phyloP scores from a whole-genome alignment of 2,797 vertebrate genomes.

The Mormyrops attenuatus region DNA sequence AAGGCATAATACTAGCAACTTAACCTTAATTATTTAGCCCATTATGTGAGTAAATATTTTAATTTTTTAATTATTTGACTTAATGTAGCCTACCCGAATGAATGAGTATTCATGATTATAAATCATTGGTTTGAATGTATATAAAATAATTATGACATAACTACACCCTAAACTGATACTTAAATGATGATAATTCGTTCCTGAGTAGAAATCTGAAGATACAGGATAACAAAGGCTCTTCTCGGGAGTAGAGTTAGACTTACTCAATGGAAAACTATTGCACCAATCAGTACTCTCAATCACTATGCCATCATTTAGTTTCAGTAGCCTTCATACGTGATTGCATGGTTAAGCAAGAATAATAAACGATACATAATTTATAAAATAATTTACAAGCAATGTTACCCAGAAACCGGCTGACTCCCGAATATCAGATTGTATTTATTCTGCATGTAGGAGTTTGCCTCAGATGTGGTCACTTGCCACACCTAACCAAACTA shows the following conservation, averaged over 20 bases:
- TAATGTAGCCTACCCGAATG: neutral
- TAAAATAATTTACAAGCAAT: neutral
- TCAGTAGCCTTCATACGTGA: neutral
- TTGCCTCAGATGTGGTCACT: neutral
- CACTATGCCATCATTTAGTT: neutral
- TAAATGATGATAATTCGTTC: neutral
- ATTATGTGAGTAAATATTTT: neutral
- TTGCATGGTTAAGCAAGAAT: neutral
- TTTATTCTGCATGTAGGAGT: neutral
- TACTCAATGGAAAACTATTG: neutral
- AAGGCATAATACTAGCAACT: neutral
- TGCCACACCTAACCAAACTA: neutral
- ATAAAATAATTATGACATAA: neutral
- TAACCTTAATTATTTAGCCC: neutral
- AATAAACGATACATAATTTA: neutral
- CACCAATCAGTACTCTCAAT: neutral
- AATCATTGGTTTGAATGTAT: neutral
- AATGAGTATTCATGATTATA: neutral
- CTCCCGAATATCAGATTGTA: neutral
- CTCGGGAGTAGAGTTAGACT: neutral
- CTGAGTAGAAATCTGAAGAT: neutral
- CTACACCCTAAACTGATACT: neutral
- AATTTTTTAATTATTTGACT: neutral
- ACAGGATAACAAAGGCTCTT: neutral
- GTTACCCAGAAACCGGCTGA: neutral